Percentiles rank a stretch among this genome's conserved stretches.
Evolutionary conservation across 2,113 vertebrate genomes (phyloP).

Genomic region (Psettodes erumei): DNA sequence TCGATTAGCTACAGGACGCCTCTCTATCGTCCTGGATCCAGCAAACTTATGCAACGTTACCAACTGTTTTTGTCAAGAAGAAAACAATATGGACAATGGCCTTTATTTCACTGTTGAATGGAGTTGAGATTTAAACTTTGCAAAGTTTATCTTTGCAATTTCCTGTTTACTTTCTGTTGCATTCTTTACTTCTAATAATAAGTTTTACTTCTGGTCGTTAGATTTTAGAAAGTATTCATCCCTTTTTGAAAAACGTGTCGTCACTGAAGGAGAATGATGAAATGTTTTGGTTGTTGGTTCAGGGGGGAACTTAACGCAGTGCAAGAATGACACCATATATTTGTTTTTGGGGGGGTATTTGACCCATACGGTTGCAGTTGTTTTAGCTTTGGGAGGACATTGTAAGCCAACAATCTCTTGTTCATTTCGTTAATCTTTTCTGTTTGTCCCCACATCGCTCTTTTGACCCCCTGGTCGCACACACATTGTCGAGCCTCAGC

Average conservation of each 20-base stretch:
- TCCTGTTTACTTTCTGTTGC: neutral
- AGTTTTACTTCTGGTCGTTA: neutral
- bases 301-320: neutral
- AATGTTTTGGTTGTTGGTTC: neutral
- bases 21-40: neutral
- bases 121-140: neutral
- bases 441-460: conserved; percentile 16
- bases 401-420: conserved; percentile 40
- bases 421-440: conserved; percentile 52
- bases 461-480: conserved; percentile 45
- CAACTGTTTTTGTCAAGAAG: neutral
- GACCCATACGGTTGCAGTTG: neutral
- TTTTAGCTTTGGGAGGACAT: conserved; percentile 10
- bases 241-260: neutral
- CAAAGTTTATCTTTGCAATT: neutral
- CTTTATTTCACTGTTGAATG: neutral
- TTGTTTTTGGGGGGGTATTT: neutral
- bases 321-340: neutral
- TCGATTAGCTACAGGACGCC: neutral
- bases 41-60: neutral
- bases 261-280: neutral
- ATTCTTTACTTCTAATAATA: too few species aligned
- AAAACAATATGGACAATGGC: neutral
- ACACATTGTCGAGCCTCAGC: conserved; percentile 50
- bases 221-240: neutral